phyloP scores from a whole-genome alignment of 2,888 invertebrate species.

The Stenchaetothrips biformis region DNA sequence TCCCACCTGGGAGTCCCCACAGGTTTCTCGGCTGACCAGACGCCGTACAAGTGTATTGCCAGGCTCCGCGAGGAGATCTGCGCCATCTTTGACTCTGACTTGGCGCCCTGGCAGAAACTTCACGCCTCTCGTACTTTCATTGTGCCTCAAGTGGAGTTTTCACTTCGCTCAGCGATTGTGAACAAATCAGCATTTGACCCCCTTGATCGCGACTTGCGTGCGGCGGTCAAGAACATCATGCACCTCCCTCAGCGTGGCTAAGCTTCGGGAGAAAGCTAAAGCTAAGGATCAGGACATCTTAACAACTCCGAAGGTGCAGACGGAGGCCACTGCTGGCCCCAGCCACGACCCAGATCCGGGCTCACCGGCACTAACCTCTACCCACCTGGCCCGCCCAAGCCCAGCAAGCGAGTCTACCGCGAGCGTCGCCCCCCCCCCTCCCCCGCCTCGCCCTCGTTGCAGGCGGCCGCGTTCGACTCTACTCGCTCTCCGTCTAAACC shows the following conservation, averaged over 20 bases:
- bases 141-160: constrained; percentile 3
- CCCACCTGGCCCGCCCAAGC: too few species aligned
- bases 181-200: neutral
- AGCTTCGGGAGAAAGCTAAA: too few species aligned
- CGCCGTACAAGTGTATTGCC: neutral
- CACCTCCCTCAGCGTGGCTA: neutral
- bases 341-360: too few species aligned
- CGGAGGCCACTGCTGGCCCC: too few species aligned
- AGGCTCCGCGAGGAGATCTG: neutral
- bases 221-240: neutral
- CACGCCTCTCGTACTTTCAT: constrained; percentile 38
- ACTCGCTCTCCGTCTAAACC: too few species aligned
- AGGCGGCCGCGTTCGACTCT: too few species aligned
- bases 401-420: too few species aligned
- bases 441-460: too few species aligned
- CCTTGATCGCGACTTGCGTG: neutral
- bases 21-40: neutral
- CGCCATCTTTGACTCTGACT: constrained; percentile 26
- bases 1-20: neutral
- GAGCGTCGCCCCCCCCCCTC: too few species aligned
- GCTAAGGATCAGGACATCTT: too few species aligned
- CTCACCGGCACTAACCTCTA: too few species aligned
- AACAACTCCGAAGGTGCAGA: too few species aligned
- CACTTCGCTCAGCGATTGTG: neutral
- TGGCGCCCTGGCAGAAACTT: constrained; percentile 39